A percentile compares a stretch with the other conserved stretches of the same genome.
These are phyloP conservation scores for Operophtera brumata DNA, from an alignment of 2,888 invertebrate species.

Conservation along the genomic window DNA sequence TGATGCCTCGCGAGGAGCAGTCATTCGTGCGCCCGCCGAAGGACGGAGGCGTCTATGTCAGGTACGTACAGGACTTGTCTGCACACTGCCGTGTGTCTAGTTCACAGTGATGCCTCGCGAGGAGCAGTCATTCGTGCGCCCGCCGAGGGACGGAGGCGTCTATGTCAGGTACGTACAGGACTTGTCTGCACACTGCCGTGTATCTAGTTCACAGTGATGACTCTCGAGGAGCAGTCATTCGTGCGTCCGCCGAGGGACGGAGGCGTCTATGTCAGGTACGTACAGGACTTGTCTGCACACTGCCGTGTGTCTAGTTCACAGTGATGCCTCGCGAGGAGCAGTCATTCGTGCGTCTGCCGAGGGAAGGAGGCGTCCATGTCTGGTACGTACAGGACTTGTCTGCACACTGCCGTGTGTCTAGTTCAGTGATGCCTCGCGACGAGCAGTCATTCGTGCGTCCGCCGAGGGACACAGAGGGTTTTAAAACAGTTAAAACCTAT, in stretches of 20 bases:
- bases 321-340: no score
- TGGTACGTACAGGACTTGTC: slow-evolving; percentile 42
- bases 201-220: no score
- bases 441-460: slow-evolving; percentile 69
- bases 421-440: no score
- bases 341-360: slow-evolving; percentile 80
- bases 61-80: slow-evolving; percentile 40
- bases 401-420: not conserved
- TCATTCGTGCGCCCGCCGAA: slow-evolving; percentile 81
- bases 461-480: slow-evolving; percentile 82
- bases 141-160: slow-evolving; percentile 83
- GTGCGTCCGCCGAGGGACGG: slow-evolving; percentile 83
- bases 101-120: no score
- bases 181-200: not conserved
- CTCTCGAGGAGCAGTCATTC: not conserved
- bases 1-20: no score
- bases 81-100: not conserved
- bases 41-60: slow-evolving; percentile 82
- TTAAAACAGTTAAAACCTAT: no score
- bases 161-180: slow-evolving; percentile 68
- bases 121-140: slow-evolving; percentile 64
- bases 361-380: slow-evolving; percentile 82
- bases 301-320: not conserved
- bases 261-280: slow-evolving; percentile 81
- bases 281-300: not conserved